Base-by-base conservation (phyloP, 2,888 invertebrate species). In the Syrista parreyssii region DNA sequence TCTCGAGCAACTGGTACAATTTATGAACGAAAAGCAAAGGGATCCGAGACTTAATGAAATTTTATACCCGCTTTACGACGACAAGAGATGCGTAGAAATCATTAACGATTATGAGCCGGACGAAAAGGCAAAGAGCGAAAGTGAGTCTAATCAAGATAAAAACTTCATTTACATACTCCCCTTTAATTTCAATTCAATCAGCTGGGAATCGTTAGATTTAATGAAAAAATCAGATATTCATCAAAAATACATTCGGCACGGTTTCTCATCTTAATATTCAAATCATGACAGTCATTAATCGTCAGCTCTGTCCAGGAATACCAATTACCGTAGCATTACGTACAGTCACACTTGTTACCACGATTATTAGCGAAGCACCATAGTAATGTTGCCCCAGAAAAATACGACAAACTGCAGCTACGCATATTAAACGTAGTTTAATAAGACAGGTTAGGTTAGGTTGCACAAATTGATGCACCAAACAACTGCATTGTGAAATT, bases 11-110 rank as follows among this genome's bases (percentile, higher is more conserved):
- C 88, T 94, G 77, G 92, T 94, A 68, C 92, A 92, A 75, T 94
- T 94, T 86, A 92, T 94, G 88, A 94, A 94, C 86, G 94, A 94
- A 89, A 93, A 94, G 86, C 95, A 95, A 87, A 91, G 95, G 79
- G 95, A 95, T 90, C 95, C 95, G 1, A 91, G 94, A 73, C 91
- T 95, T 35, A 95, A 95, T 88, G 95, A 95, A 91, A 95, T 95
- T 85, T 92, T 95, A 69, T 95, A 94, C 88, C 95, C 95, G 1
- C 93, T 94, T 81, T 95, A 94, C 86, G 93, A 94, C 84, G 93
- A 93, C 72, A 93, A 93, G 81, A 91, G 95, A 81, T 94, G 94
- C 72, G 90, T 91, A 73, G 93, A 94, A 86, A 93, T 95, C 78
- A 94, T 95, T 80, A 91, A 92, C 78, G 93, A 92, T 74, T 95